Percentiles rank a stretch among this genome's conserved stretches.
Evolutionary conservation across 2,797 vertebrate species (phyloP).

Genomic region (Protonibea diacanthus): DNA sequence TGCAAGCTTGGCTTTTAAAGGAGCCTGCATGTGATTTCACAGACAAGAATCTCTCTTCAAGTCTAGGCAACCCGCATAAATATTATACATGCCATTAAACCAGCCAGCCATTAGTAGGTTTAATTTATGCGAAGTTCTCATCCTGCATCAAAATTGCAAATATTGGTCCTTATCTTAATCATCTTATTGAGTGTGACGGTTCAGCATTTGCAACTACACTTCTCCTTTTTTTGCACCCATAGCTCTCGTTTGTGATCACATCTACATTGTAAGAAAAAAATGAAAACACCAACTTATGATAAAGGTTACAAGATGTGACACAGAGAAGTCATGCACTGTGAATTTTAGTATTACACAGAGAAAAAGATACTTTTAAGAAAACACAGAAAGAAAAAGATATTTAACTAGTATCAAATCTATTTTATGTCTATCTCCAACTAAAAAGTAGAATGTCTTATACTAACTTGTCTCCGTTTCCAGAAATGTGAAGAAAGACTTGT

Average conservation of each 20-base stretch:
- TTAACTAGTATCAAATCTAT: background rate
- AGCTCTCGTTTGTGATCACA: background rate
- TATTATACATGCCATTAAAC: background rate
- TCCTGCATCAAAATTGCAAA: background rate
- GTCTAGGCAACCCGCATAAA: background rate
- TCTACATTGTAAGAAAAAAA: background rate
- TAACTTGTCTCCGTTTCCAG: conserved; percentile 61
- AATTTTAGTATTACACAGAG: background rate
- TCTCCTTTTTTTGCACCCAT: conserved; percentile 3
- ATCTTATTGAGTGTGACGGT: background rate
- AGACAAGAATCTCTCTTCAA: conserved; percentile 9
- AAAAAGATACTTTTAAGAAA: no score
- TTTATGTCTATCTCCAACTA: background rate
- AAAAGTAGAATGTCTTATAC: conserved; percentile 47
- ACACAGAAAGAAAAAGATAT: no score
- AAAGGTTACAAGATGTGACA: background rate
- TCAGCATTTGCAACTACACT: conserved; percentile 3
- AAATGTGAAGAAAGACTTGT: background rate
- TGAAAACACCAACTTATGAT: background rate
- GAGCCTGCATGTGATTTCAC: background rate
- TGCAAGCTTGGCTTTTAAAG: background rate
- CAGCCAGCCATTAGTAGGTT: background rate
- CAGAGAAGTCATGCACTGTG: background rate
- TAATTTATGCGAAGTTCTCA: background rate
- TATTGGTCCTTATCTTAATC: background rate